Evolutionary conservation across 1,140 invertebrate species (phyloP).

Genomic region (Frieseomelitta varia): DNA sequence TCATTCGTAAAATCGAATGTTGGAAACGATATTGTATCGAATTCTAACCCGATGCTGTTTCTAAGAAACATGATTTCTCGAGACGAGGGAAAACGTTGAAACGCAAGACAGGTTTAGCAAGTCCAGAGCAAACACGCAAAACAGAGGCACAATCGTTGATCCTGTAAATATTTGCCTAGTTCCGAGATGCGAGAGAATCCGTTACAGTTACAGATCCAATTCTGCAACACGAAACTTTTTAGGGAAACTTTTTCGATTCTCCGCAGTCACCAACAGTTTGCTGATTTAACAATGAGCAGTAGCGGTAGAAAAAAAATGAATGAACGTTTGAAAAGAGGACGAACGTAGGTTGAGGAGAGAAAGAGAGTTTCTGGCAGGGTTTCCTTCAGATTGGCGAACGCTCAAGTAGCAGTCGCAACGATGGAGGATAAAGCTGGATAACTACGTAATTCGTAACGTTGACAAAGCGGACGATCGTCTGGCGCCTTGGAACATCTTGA

Average conservation of each 20-base stretch:
- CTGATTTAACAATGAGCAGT: background rate
- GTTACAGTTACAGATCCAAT: background rate
- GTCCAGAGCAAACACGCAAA: background rate
- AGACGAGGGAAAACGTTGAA: background rate
- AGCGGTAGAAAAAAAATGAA: constrained; percentile 8
- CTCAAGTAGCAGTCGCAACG: constrained; percentile 31
- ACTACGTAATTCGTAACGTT: constrained; percentile 10
- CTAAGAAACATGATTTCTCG: background rate
- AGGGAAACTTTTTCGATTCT: background rate
- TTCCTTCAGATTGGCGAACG: constrained; percentile 42
- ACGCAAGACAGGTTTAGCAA: background rate
- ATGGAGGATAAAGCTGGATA: constrained; percentile 26
- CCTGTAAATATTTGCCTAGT: background rate
- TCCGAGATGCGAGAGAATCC: background rate
- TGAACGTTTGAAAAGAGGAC: background rate
- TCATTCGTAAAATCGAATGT: background rate
- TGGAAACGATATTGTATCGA: background rate
- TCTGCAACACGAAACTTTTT: background rate
- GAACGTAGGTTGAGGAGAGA: background rate
- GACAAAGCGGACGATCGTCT: constrained; percentile 23
- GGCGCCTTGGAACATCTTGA: constrained; percentile 36
- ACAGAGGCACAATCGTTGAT: background rate
- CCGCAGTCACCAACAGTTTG: background rate
- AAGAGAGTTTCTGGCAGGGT: background rate
- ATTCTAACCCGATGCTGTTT: no score